phyloP scores from a whole-genome alignment of 2,113 vertebrate species.

The Carettochelys insculpta region DNA sequence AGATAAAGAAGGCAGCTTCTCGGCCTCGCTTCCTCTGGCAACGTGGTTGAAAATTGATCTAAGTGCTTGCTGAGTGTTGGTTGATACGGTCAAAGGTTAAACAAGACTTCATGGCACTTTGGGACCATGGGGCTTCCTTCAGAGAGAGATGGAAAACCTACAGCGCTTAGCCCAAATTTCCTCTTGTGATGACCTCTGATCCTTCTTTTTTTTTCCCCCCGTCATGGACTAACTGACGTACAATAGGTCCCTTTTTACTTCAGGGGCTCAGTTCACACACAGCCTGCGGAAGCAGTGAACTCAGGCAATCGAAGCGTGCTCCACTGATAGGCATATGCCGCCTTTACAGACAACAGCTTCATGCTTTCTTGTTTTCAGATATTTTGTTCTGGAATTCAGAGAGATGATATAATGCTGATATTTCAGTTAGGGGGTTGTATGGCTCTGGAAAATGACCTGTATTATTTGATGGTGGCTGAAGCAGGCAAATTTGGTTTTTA shows the following conservation, averaged over 20 bases:
- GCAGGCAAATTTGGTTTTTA: not conserved
- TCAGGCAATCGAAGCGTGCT: not conserved
- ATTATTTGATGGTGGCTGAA: not conserved
- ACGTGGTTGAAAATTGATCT: not conserved
- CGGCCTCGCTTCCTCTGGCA: not conserved
- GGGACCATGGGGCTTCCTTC: slow-evolving; percentile 24
- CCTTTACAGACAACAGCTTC: not conserved
- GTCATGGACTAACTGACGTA: not conserved
- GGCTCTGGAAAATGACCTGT: too few species aligned
- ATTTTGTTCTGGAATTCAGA: not conserved
- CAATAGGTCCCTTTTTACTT: not conserved
- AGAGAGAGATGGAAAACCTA: not conserved
- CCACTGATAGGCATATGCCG: not conserved
- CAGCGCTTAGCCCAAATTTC: slow-evolving; percentile 12
- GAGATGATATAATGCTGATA: not conserved
- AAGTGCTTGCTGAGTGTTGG: not conserved
- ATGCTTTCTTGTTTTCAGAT: not conserved
- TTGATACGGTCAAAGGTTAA: not conserved
- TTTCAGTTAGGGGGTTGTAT: not conserved
- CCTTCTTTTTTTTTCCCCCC: not conserved
- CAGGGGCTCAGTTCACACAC: not conserved
- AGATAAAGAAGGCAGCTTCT: not conserved
- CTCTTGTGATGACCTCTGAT: slow-evolving; percentile 40
- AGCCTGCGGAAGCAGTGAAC: not conserved
- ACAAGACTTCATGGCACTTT: not conserved